These are phyloP conservation scores for Pantherophis alleghaniensis DNA, from an alignment of 2,797 vertebrate species.

Conservation along the genomic window DNA sequence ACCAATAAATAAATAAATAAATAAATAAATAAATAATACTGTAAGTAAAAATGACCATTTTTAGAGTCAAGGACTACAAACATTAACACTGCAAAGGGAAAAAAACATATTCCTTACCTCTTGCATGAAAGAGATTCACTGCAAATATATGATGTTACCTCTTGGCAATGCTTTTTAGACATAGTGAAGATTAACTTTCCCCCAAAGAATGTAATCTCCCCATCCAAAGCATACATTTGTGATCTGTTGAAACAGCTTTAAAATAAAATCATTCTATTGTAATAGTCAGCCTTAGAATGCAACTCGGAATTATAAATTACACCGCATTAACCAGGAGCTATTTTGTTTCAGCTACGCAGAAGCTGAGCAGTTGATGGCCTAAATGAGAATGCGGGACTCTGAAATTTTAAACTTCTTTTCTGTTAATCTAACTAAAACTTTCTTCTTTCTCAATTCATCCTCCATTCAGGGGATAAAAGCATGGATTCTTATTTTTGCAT, in stretches of 20 bases:
- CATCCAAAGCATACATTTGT: background rate
- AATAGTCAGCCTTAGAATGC: background rate
- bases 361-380: background rate
- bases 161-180: background rate
- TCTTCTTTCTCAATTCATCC: background rate
- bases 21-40: too few relatives aligned
- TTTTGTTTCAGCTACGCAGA: background rate
- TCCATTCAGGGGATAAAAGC: background rate
- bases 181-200: background rate
- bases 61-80: background rate
- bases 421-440: background rate
- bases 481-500: background rate
- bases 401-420: background rate
- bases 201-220: background rate
- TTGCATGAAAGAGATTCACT: background rate
- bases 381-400: too few relatives aligned
- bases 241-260: constrained; percentile 1
- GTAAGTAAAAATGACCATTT: background rate
- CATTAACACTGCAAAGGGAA: background rate
- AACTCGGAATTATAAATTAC: constrained; percentile 11
- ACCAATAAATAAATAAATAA: too few relatives aligned
- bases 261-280: constrained; percentile 7
- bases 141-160: background rate
- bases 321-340: background rate
- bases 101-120: background rate